A percentile compares a stretch with the other conserved stretches of the same genome.
Evolutionary conservation across 2,113 vertebrate species (phyloP).

Genomic region (Ia io): DNA sequence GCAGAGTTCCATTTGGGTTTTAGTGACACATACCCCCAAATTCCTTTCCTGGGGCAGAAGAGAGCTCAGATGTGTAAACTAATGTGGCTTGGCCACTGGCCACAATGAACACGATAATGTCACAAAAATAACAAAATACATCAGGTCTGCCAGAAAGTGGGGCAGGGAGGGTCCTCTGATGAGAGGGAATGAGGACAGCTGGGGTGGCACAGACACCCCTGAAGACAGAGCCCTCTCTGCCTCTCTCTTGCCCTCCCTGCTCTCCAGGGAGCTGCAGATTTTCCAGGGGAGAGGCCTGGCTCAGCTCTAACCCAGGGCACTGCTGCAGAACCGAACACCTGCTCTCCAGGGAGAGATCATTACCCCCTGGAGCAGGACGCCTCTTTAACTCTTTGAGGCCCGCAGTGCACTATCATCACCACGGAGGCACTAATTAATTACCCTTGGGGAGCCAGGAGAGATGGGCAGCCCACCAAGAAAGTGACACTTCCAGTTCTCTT

Average conservation of each 20-base stretch:
- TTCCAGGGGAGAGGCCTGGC: neutral
- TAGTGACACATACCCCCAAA: too few relatives aligned
- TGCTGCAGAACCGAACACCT: neutral
- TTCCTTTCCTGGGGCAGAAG: neutral
- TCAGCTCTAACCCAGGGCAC: neutral
- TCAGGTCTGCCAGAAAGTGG: slow-evolving; percentile 11
- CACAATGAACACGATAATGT: neutral
- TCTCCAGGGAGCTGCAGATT: neutral
- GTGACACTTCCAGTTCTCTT: slow-evolving; percentile 22
- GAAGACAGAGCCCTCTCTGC: neutral
- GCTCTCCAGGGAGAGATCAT: neutral
- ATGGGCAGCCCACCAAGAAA: neutral
- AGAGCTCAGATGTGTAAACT: neutral
- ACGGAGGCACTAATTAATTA: neutral
- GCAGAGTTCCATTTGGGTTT: neutral
- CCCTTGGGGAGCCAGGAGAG: neutral
- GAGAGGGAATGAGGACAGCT: neutral
- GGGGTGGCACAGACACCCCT: neutral
- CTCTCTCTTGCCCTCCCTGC: neutral
- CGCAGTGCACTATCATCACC: accelerated
- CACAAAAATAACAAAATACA: neutral
- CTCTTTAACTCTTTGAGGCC: slow-evolving; percentile 14
- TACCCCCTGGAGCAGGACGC: neutral
- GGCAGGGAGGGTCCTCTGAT: neutral
- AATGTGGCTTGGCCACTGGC: neutral